Percentiles rank a stretch among this genome's conserved stretches.
Evolutionary conservation across 2,888 invertebrate genomes (phyloP).

Genomic region (Acrobasis suavella): DNA sequence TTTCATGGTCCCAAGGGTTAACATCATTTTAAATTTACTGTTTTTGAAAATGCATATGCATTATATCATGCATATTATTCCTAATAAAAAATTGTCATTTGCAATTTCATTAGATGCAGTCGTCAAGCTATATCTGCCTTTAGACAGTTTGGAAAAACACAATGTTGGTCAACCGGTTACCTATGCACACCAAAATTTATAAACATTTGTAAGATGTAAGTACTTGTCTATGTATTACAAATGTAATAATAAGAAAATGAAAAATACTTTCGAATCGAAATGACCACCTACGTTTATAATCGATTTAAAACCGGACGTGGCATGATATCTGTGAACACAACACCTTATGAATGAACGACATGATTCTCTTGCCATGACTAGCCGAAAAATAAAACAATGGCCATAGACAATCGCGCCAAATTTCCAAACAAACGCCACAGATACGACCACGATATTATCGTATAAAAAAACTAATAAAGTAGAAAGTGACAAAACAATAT

Average conservation of each 20-base stretch:
- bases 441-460: slow-evolving; percentile 40
- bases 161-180: no score
- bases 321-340: slow-evolving; percentile 39
- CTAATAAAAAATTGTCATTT: no score
- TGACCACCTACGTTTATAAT: slow-evolving; percentile 10
- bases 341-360: slow-evolving; percentile 37
- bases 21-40: no score
- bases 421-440: slow-evolving; percentile 65
- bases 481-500: slow-evolving; percentile 81
- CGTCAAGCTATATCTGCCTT: no score
- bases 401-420: slow-evolving; percentile 66
- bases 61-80: no score
- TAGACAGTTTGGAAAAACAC: no score
- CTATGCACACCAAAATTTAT: no score
- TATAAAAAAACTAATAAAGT: slow-evolving; percentile 57
- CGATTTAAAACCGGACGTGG: slow-evolving; percentile 36
- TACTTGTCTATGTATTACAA: no score
- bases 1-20: no score
- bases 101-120: no score
- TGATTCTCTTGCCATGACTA: slow-evolving; percentile 44
- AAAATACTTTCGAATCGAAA: background rate
- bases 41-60: no score
- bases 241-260: background rate
- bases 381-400: slow-evolving; percentile 57
- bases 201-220: no score